Evolutionary conservation across 2,888 invertebrate genomes (phyloP).

Genomic region (Clepsis dumicolana): DNA sequence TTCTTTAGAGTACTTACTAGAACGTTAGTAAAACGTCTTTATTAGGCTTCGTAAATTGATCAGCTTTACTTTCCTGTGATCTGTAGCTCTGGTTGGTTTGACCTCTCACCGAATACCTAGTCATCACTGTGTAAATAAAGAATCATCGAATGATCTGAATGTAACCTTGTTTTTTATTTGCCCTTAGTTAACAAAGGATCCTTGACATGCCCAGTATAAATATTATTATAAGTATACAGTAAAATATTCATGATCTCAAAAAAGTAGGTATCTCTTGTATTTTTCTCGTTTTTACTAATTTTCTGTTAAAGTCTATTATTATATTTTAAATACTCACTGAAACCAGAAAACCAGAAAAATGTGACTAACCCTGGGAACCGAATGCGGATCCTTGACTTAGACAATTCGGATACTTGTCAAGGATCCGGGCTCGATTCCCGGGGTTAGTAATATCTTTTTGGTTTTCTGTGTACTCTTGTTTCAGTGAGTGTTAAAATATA

Average conservation of each 20-base stretch:
- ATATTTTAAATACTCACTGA: too few relatives aligned
- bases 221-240: neutral
- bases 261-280: too few relatives aligned
- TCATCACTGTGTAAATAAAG: constrained; percentile 83
- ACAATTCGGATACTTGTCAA: too few relatives aligned
- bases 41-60: constrained; percentile 67
- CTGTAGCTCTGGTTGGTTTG: constrained; percentile 73
- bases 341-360: too few relatives aligned
- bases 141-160: constrained; percentile 84
- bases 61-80: constrained; percentile 76
- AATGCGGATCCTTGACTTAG: too few relatives aligned
- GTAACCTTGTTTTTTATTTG: constrained; percentile 74
- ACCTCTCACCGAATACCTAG: constrained; percentile 60
- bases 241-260: neutral
- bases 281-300: too few relatives aligned
- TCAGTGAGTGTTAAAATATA: too few relatives aligned
- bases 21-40: constrained; percentile 58
- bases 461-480: too few relatives aligned
- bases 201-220: neutral
- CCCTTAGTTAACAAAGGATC: neutral
- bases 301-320: too few relatives aligned
- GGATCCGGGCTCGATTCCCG: too few relatives aligned
- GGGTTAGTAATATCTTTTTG: too few relatives aligned
- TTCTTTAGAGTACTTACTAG: constrained; percentile 46
- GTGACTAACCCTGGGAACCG: too few relatives aligned